Percentiles rank a stretch among this genome's conserved stretches.
phyloP scores from a whole-genome alignment of 92 coral and sea anemone genomes.

The Zoanthus sociatus region DNA sequence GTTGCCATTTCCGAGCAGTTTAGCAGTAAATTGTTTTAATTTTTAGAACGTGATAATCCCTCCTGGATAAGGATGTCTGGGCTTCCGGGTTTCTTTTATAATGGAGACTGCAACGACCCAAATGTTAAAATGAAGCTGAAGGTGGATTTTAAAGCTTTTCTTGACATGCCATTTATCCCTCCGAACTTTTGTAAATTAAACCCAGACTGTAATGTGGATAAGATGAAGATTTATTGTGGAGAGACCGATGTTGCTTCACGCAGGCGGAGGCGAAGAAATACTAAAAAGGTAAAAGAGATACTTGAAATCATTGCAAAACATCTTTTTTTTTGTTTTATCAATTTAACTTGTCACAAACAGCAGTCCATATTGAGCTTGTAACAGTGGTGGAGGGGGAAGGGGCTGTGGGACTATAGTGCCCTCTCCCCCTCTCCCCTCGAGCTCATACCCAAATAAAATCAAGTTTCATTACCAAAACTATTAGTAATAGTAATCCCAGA shows the following conservation, averaged over 20 bases:
- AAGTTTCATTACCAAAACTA: not conserved
- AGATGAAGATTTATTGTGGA: constrained; percentile 71
- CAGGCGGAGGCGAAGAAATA: constrained; percentile 63
- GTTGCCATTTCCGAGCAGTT: too few species aligned
- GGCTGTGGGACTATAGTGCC: too few species aligned
- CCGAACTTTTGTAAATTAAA: constrained; percentile 64
- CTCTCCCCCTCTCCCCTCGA: too few species aligned
- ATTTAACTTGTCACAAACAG: too few species aligned
- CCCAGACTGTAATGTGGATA: constrained; percentile 42
- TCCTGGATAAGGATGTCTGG: not conserved
- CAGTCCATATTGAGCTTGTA: too few species aligned
- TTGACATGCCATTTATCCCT: constrained; percentile 43
- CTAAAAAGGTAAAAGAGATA: constrained; percentile 42
- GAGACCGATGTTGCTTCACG: constrained; percentile 48
- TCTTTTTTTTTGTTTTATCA: too few species aligned
- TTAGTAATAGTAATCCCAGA: too few species aligned
- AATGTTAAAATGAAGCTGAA: constrained; percentile 61
- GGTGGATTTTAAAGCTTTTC: constrained; percentile 23
- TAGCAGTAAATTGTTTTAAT: not conserved
- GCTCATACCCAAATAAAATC: too few species aligned
- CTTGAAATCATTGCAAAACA: too few species aligned
- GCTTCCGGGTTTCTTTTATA: constrained; percentile 59
- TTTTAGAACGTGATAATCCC: constrained; percentile 71
- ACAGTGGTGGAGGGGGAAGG: too few species aligned
- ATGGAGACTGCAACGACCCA: constrained; percentile 83